Evolutionary conservation across 2,888 invertebrate species (phyloP), one percentile per base, ranked within the genome.

Genomic region (Teinopalpus imperialis): DNA sequence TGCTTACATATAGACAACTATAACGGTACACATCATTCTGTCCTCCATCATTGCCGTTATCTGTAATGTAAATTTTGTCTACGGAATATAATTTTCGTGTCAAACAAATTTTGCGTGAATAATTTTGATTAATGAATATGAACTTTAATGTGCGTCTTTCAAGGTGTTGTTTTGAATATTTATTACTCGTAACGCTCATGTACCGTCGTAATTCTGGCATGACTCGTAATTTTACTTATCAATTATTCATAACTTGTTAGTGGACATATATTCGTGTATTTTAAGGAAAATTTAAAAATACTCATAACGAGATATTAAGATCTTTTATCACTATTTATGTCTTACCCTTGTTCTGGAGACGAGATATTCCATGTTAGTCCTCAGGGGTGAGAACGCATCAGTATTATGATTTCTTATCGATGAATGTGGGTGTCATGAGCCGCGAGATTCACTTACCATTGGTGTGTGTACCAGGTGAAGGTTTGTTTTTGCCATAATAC

Each of bases 31-130:
- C n/a, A n/a, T n/a, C n/a, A n/a, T n/a, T 16, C 16, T 16, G 16
- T 35, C 23, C 12, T 21, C 21, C 5, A 23, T 23, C 35, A 23
- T 35, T 23, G 23, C 23, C 23, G 13, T 23, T 35, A 32, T 20
- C 20, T 8, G 10, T 9, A 14, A 36, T 36, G 16, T 36, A 24
- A 24, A 36, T 14, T 32, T 20, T 16, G 24, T 36, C 26, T 13
- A 36, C 14, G 9, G 14, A 5, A 16, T 7, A 36, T 26, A 36
- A 18, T 12, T 36, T 27, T 16, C 10, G 9, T 27, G 37, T 27
- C 7, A 2, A 30, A 14, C 3, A 14, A 14, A n/a, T 2, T n/a
- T 7, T 30, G 8, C 10, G 18, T 8, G 18, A 18, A 20, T 20
- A 16, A 39, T 29, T 39, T 16, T 18, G 18, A 21, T n/a, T 29